These are phyloP conservation scores for Spondyliosoma cantharus DNA, from an alignment of 2,797 vertebrate genomes.

Conservation along the genomic window DNA sequence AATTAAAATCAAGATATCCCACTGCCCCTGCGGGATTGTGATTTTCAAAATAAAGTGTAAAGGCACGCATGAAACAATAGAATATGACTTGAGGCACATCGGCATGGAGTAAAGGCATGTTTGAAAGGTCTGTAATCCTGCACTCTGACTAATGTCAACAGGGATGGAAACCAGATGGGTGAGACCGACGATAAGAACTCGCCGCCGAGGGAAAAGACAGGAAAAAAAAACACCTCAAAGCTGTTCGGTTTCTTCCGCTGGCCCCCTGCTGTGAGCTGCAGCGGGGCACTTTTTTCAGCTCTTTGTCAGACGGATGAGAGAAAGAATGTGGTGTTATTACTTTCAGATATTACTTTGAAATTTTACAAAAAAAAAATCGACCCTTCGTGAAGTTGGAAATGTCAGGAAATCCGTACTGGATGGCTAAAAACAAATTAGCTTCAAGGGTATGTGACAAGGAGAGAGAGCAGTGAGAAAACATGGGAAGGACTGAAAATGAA, in stretches of 20 bases:
- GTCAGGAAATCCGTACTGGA: neutral
- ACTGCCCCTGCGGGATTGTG: neutral
- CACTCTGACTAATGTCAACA: conserved; percentile 57
- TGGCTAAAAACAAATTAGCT: neutral
- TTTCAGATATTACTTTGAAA: conserved; percentile 12
- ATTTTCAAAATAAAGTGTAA: conserved; percentile 5
- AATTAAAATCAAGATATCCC: neutral
- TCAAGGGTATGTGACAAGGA: neutral
- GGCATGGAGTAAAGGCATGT: conserved; percentile 19
- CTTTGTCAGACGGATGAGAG: conserved; percentile 12
- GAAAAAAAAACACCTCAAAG: conserved; percentile 51
- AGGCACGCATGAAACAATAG: conserved; percentile 14
- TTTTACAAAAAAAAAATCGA: neutral
- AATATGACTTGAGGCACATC: conserved; percentile 15
- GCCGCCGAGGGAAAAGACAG: conserved; percentile 24
- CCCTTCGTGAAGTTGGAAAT: neutral
- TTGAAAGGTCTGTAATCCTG: conserved; percentile 42
- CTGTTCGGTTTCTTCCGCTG: conserved; percentile 42
- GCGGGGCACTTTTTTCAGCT: conserved; percentile 18
- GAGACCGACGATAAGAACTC: conserved; percentile 70
- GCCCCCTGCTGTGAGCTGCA: conserved; percentile 39
- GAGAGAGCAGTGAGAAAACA: neutral
- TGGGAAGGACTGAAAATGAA: conserved; percentile 6
- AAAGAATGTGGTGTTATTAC: conserved; percentile 2
- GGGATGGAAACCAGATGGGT: conserved; percentile 76